Evolutionary conservation across 2,888 invertebrate genomes (phyloP), one percentile per base, ranked within the genome.

Genomic region (Phalera bucephala): DNA sequence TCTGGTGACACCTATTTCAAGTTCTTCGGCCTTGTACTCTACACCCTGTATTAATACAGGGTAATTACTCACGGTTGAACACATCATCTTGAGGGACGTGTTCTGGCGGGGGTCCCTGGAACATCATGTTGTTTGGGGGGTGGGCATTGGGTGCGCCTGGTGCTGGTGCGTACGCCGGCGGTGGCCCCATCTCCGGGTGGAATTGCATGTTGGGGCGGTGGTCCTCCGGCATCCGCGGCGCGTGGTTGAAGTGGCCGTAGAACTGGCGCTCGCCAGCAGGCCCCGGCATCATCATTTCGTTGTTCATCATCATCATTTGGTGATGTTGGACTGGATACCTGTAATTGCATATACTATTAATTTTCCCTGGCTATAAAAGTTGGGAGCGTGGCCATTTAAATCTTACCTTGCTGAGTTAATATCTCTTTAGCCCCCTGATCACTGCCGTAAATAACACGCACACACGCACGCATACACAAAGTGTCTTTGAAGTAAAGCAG

Each of bases 61-160:
- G 17, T 3, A 17, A 17, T 3, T 4, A 45, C 55, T 58, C 19
- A 54, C 55, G 37, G 6, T 40, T 40, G 7, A 26, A 56, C 0
- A 46, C 20, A 3, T 54, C 50, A 2, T 58, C 59, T 8, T 29
- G 41, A 1, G 23, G 35, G 0, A 30, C 15, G n/a, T 13, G 17
- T 0, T 29, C 11, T 2, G 58, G 54, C n/a, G 22, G 22, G 7
- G 23, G 36, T 0, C 19, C 6, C 1, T 25, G 28, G 13, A 27
- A 58, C 2, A 54, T 32, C 4, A 6, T 3, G 3, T 3, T 17
- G 3, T 17, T 5, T 3, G 3, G 5, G 3, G 17, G 17, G 3
- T 3, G 5, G 3, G 3, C 17, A 3, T 3, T 3, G 17, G 17
- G 3, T 3, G 3, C 5, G 3, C 3, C 17, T 17, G 17, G 17